Conservation (phyloP, 2,888 invertebrate species). For the Drosophila bunnanda region DNA sequence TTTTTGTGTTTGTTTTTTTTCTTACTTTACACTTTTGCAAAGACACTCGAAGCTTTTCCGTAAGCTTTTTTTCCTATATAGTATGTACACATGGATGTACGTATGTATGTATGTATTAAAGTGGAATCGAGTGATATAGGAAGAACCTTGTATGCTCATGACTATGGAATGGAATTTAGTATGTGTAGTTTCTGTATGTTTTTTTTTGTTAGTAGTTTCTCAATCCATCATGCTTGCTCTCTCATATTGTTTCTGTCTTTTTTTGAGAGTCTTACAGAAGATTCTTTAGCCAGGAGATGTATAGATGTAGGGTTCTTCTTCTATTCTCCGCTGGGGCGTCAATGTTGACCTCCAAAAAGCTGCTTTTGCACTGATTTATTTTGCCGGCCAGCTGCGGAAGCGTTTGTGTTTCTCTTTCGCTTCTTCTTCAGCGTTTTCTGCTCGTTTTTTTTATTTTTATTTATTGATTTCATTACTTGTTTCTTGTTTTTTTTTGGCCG, state of each 20-base stretch:
- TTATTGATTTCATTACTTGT: slow-evolving; percentile 52
- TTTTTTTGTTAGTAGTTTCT: slow-evolving; percentile 40
- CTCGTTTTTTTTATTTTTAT: slow-evolving; percentile 6
- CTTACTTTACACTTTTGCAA: slow-evolving; percentile 24
- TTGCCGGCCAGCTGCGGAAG: slow-evolving; percentile 50
- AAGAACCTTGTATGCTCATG: slow-evolving; percentile 83
- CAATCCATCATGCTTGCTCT: slow-evolving; percentile 24
- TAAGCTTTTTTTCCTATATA: slow-evolving; percentile 39
- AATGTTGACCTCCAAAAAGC: slow-evolving; percentile 67
- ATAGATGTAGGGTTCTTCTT: slow-evolving; percentile 30
- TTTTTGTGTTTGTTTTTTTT: slow-evolving; percentile 51
- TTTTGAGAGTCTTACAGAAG: slow-evolving; percentile 18
- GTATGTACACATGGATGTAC: slow-evolving; percentile 7
- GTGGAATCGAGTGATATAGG: slow-evolving; percentile 79
- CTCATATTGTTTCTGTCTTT: slow-evolving; percentile 6
- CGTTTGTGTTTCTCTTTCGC: slow-evolving; percentile 18
- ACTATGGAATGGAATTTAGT: slow-evolving; percentile 81
- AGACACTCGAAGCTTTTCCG: slow-evolving; percentile 27
- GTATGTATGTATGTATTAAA: slow-evolving; percentile 22
- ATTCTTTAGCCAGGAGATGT: slow-evolving; percentile 6
- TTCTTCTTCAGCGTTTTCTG: not conserved
- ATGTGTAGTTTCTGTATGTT: slow-evolving; percentile 57
- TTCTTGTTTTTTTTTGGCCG: slow-evolving; percentile 51
- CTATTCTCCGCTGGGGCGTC: slow-evolving; percentile 57
- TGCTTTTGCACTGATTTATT: slow-evolving; percentile 59